phyloP scores from a whole-genome alignment of 2,888 invertebrate genomes.

The Norana najaformis region DNA sequence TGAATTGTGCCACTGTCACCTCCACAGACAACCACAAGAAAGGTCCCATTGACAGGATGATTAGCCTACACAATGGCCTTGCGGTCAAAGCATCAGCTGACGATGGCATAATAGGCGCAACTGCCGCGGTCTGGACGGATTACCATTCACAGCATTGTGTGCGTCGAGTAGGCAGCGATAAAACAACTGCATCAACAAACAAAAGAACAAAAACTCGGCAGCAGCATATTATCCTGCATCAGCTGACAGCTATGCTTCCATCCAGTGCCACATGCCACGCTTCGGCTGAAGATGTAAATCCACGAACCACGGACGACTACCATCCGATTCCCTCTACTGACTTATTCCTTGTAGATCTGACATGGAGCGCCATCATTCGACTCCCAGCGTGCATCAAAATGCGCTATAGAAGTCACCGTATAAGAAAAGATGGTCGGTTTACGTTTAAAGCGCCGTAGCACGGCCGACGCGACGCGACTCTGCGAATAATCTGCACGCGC shows the following conservation, averaged over 20 bases:
- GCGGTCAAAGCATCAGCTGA: not conserved
- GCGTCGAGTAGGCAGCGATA: constrained; percentile 2
- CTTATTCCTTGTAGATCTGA: not conserved
- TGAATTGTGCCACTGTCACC: not conserved
- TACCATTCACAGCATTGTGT: constrained; percentile 1
- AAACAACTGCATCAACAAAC: not conserved
- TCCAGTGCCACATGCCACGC: not conserved
- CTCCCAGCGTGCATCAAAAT: not conserved
- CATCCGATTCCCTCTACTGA: not conserved
- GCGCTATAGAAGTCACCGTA: not conserved
- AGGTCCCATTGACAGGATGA: not conserved
- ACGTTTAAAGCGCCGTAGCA: not conserved
- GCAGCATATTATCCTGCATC: not conserved
- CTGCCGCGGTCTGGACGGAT: not conserved
- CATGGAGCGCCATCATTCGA: not conserved
- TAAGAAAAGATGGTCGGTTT: not conserved
- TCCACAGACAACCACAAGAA: not conserved
- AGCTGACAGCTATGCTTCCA: not conserved
- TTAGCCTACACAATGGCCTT: not conserved
- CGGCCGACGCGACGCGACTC: not conserved
- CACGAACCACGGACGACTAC: not conserved
- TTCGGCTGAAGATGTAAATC: not conserved
- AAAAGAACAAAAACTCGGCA: not conserved
- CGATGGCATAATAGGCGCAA: not conserved
- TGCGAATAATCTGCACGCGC: not conserved